Evolutionary conservation across 1,140 invertebrate genomes (phyloP), one percentile per base, ranked within the genome.

Genomic region (Drosophila burlai): DNA sequence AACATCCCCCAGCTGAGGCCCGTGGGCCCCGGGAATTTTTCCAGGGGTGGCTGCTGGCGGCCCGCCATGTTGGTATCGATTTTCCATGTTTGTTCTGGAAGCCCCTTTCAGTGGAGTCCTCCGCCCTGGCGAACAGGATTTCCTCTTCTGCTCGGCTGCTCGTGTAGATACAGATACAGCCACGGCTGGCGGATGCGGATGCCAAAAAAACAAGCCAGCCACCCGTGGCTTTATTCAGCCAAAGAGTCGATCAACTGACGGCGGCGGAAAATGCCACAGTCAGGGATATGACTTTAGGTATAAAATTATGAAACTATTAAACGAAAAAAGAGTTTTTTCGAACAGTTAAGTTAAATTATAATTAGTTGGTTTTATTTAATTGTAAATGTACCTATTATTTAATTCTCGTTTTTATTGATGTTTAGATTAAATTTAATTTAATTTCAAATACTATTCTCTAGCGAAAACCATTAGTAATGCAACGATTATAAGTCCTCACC

Each of bases 1-100:
- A 90, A 90, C 85, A 89, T 82, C 85, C 77, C 85, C 84, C 84
- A 89, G 62, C 36, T 64, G 63, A 69, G 49, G 43, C 40, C 31
- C 16, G 54, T 42, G 38, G 59, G 72, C 38, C 31, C 59, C 34
- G 31, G 67, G 26, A 47, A 29, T 38, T 68, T 46, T 50, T 36
- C 29, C 42, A 57, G 57, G 64, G 76, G 43, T 63, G 73, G 43
- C 21, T 64, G 59, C 43, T 24, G 58, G 40, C 47, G 26, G 43
- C 57, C 43, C 54, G 69, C 71, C 71, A 74, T 74, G 68, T 61
- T 74, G 45, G 15, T 85, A 90, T 90, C 68, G 85, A 90, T 90
- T 90, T 90, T 90, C 76, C 75, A 54, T 83, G 43, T 60, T 60
- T 83, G 43, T 60, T 71, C 42, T 49, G 16, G 43, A 31, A 36